Evolutionary conservation across 2,888 invertebrate genomes (phyloP), one percentile per base, ranked within the genome.

Genomic region (Napeogenes inachia): DNA sequence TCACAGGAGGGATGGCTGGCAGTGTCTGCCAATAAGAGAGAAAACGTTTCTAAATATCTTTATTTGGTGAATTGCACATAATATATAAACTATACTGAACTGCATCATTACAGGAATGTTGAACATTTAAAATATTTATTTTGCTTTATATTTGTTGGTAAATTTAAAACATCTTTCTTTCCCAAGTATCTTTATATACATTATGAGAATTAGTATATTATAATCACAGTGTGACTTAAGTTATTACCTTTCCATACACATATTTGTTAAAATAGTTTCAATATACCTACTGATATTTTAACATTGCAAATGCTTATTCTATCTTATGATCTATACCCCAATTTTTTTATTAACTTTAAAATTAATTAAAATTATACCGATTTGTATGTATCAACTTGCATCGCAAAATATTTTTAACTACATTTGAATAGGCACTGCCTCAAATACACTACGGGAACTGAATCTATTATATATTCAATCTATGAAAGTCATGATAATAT

Each of bases 61-160:
- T 76, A 75, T 75, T 76, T 70, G 66, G 69, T 71, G 69, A 71
- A 75, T 74, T 73, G 72, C 75, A 74, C 73, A 56, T 46, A 57
- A 72, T 70, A 42, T 70, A 63, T 71, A 64, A 71, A 65, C 70
- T 56, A 59, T 32, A 67, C 56, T 56, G 57, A 56, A 64, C 50
- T 56, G 30, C 32, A 35, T 54, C 30, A 57, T 10, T 50, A 50
- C 30, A 60, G 68, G 66, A 69, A 67, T 69, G 67, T 69, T 61
- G 8, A 50, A 54, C 30, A 55, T 35, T 55, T 45, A 54, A 55
- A 55, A 32, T 54, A 13, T 56, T 45, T 4, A 56, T 8, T 50
- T 10, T 30, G 30, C 5, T 42, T 42, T 42, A 6, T 3, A 12
- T 42, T 42, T 10, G 42, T 42, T 50, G 50, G 30, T 50, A 30